Conservation (phyloP, 35 echinoderm and acorn worm species). For the Apostichopus californicus region DNA sequence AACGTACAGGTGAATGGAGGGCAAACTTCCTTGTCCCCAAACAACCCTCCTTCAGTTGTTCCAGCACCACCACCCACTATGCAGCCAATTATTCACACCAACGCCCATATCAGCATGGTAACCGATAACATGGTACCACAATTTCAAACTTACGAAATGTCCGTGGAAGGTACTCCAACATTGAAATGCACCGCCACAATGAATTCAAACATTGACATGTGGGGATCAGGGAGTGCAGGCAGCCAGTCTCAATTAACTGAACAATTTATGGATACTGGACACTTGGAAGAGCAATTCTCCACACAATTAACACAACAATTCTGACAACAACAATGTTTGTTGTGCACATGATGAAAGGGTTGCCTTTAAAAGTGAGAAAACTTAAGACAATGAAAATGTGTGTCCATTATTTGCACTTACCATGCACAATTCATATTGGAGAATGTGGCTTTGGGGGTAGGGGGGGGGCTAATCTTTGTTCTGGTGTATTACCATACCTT, state of each 20-base stretch:
- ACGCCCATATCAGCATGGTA: neutral
- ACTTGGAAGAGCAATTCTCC: neutral
- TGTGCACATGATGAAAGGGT: too few species aligned
- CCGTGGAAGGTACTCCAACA: neutral
- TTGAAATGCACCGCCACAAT: neutral
- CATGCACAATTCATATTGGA: too few species aligned
- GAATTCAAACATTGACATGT: neutral
- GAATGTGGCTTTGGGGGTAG: too few species aligned
- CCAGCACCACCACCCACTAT: neutral
- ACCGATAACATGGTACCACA: constrained; percentile 1
- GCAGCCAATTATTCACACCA: constrained; percentile 24
- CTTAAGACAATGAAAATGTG: too few species aligned
- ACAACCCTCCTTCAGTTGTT: neutral
- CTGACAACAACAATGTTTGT: neutral
- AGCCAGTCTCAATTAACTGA: neutral
- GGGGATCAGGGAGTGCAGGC: neutral
- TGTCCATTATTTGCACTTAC: too few species aligned
- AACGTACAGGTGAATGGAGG: constrained; percentile 17
- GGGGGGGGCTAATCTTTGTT: too few species aligned
- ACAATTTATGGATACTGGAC: neutral
- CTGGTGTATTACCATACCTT: too few species aligned
- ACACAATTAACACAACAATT: neutral
- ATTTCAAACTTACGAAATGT: neutral
- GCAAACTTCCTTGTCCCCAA: neutral
- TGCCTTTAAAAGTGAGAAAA: too few species aligned